Evolutionary conservation across 2,113 vertebrate species (phyloP).

Genomic region (Hemibagrus wyckioides): DNA sequence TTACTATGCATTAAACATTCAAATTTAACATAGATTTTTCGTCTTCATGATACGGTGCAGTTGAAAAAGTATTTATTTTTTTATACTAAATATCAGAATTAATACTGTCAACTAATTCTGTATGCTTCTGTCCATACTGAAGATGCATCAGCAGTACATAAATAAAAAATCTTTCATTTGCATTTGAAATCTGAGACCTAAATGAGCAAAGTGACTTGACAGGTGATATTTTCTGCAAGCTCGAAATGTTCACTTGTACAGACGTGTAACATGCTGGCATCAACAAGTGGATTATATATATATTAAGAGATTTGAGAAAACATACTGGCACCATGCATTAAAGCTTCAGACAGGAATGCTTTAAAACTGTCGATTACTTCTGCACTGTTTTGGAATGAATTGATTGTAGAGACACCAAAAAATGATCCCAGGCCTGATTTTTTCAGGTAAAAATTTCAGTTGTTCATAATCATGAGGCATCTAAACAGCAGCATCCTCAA

Average conservation of each 20-base stretch:
- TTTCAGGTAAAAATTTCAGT: background rate
- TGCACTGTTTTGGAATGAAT: background rate
- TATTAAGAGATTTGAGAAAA: background rate
- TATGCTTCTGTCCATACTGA: background rate
- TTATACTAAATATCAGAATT: background rate
- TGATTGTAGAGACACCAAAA: background rate
- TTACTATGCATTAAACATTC: background rate
- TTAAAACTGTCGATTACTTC: background rate
- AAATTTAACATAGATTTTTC: background rate
- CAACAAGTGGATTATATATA: background rate
- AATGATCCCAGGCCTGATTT: background rate
- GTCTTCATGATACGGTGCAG: background rate
- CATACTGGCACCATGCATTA: constrained; percentile 25
- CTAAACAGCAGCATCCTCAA: background rate
- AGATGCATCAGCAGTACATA: background rate
- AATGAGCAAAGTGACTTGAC: background rate
- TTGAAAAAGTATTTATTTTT: background rate
- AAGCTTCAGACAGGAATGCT: constrained; percentile 15
- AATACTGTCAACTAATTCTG: background rate
- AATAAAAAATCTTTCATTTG: constrained; percentile 10
- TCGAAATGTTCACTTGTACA: constrained; percentile 13
- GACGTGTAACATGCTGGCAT: constrained; percentile 18
- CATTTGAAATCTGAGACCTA: background rate
- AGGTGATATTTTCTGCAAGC: background rate
- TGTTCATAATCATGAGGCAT: background rate